Evolutionary conservation across 1,140 invertebrate species (phyloP).

Genomic region (Polypedilum pembai): DNA sequence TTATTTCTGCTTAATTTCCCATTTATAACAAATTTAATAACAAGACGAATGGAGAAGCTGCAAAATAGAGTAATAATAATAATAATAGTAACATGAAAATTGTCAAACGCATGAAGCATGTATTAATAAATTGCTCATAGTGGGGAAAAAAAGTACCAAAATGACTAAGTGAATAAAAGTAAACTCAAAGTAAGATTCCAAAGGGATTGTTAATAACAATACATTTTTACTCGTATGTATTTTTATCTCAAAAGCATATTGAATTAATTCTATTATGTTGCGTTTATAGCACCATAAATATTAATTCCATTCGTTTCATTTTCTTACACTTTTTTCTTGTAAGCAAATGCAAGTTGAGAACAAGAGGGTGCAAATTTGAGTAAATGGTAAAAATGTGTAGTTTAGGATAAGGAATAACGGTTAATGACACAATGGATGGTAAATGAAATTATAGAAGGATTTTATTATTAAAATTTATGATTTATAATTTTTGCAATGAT

Average conservation of each 20-base stretch:
- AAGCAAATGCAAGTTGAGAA: background rate
- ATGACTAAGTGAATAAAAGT: background rate
- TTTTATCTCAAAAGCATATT: conserved; percentile 28
- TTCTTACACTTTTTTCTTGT: background rate
- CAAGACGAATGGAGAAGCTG: background rate
- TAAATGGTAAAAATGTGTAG: background rate
- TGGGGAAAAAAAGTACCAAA: background rate
- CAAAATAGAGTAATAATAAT: conserved; percentile 4
- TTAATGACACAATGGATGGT: too few relatives aligned
- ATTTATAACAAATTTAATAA: conserved; percentile 29
- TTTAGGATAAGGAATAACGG: too few relatives aligned
- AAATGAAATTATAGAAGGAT: too few relatives aligned
- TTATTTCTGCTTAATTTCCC: conserved; percentile 21
- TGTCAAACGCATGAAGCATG: background rate
- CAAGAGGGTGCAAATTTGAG: background rate
- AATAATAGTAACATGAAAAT: conserved; percentile 6
- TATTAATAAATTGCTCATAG: background rate
- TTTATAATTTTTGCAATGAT: too few relatives aligned
- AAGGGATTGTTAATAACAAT: conserved; percentile 27
- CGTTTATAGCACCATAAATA: conserved; percentile 26
- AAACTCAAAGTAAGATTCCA: background rate
- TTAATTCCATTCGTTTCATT: conserved; percentile 20
- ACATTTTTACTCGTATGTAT: background rate
- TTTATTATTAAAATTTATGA: too few relatives aligned
- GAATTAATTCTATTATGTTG: conserved; percentile 28